A percentile compares a stretch with the other conserved stretches of the same genome.
These are phyloP conservation scores for Subacronicta megacephala DNA, from an alignment of 2,888 invertebrate species.

Conservation along the genomic window DNA sequence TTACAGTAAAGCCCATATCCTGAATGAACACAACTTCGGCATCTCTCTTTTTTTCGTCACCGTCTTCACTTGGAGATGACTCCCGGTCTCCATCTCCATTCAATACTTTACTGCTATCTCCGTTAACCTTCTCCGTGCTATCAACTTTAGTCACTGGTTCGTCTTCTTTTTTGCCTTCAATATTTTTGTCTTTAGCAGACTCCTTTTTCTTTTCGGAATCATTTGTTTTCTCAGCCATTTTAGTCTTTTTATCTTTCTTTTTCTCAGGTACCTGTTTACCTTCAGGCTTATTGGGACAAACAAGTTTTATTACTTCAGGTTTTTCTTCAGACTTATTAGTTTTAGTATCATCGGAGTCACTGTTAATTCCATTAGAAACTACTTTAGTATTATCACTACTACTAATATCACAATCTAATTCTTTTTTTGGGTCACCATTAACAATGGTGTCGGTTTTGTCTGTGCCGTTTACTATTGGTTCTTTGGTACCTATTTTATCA, in stretches of 20 bases:
- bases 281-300: slow-evolving; percentile 70
- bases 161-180: slow-evolving; percentile 69
- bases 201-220: slow-evolving; percentile 76
- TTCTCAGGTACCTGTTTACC: slow-evolving; percentile 72
- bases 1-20: slow-evolving; percentile 97
- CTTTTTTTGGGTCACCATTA: slow-evolving; percentile 83
- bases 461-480: slow-evolving; percentile 83
- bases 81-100: slow-evolving; percentile 85
- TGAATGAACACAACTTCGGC: slow-evolving; percentile 96
- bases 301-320: slow-evolving; percentile 61
- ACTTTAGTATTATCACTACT: slow-evolving; percentile 86
- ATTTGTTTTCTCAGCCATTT: slow-evolving; percentile 69
- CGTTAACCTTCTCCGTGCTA: slow-evolving; percentile 71
- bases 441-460: slow-evolving; percentile 74
- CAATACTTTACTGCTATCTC: slow-evolving; percentile 70
- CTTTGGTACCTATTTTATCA: slow-evolving; percentile 83
- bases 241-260: slow-evolving; percentile 79
- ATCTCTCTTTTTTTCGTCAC: slow-evolving; percentile 90
- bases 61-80: slow-evolving; percentile 85
- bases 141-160: slow-evolving; percentile 64
- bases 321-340: slow-evolving; percentile 80
- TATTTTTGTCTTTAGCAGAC: slow-evolving; percentile 62
- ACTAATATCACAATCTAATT: slow-evolving; percentile 88
- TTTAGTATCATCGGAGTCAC: slow-evolving; percentile 82
- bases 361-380: slow-evolving; percentile 86